Evolutionary conservation across 2,113 vertebrate species (phyloP), one percentile per base, ranked within the genome.

Genomic region (Chaenocephalus aceratus): DNA sequence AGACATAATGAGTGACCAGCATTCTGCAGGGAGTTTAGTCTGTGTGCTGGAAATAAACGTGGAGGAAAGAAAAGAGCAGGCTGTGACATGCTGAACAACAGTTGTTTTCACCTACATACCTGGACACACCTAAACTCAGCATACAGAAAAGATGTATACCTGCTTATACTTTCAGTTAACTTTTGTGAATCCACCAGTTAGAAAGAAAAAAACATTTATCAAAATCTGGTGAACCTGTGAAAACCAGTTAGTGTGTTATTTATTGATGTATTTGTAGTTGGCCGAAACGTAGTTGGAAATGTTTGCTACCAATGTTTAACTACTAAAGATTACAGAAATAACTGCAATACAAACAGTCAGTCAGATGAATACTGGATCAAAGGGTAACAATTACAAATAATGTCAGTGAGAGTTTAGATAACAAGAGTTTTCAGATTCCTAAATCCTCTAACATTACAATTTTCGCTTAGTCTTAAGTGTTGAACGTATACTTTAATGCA

Each of bases 71-170:
- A 26, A 65, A 18, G 53, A 80, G 53, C 86, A 77, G 64, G 86
- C 57, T 76, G 67, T n/a, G 68, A 83, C 87, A 81, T 11, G 89
- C 10, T 74, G 44, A 78, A 68, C 51, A 64, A n/a, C 48, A 44
- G 21, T 54, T 66, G 51, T 30, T 71, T 84, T 82, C 26, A 80
- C 26, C 49, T 52, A 62, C 52, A 86, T 80, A 83, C 83, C 70
- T 76, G 79, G 66, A 89, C 75, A 79, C 68, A 72, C 86, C 62
- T 83, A 72, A 30, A 69, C 72, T 44, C 59, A 48, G n/a, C 54
- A 72, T 34, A 77, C 69, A 67, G 1, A 49, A 18, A 45, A 16
- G 0, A 49, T 36, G 16, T 44, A 45, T 10, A 48, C 48, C 36
- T 41, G 36, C 36, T 12, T 45, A 10, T 7, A 48, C n/a, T 12